phyloP scores from a whole-genome alignment of 2,113 vertebrate species.

The Propithecus coquereli region DNA sequence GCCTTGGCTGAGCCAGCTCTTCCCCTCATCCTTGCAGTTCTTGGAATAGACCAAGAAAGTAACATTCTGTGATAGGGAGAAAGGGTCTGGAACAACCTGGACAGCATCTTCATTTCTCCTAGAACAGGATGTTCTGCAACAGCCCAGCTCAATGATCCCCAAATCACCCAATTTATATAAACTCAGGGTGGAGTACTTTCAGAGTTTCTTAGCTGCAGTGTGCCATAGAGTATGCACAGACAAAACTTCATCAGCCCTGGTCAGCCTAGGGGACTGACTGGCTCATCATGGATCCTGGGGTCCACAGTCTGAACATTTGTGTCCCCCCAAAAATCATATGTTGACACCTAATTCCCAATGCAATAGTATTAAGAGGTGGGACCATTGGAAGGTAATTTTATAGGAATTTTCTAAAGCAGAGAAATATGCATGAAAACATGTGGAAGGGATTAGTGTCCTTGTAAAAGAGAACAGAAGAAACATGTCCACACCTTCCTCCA shows the following conservation, averaged over 20 bases:
- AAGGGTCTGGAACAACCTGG: background rate
- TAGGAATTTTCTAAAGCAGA: background rate
- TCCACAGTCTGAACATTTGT: background rate
- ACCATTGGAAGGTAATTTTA: background rate
- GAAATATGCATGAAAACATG: background rate
- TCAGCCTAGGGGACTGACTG: rapidly evolving
- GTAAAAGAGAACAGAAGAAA: background rate
- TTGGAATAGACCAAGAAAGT: background rate
- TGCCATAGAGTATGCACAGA: rapidly evolving
- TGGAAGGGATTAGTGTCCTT: background rate
- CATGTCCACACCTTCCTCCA: background rate
- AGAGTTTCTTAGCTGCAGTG: no score
- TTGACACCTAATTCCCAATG: background rate
- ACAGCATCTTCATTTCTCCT: background rate
- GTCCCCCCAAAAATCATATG: background rate
- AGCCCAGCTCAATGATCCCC: background rate
- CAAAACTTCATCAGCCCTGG: no score
- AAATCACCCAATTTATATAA: background rate
- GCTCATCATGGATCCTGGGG: background rate
- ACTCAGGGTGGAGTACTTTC: background rate
- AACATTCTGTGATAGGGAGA: background rate
- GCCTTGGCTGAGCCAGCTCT: background rate
- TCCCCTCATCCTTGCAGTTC: background rate
- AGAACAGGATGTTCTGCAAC: background rate
- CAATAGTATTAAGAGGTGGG: background rate